phyloP scores from a whole-genome alignment of 1,140 invertebrate species.

The Zaprionus tsacasi region DNA sequence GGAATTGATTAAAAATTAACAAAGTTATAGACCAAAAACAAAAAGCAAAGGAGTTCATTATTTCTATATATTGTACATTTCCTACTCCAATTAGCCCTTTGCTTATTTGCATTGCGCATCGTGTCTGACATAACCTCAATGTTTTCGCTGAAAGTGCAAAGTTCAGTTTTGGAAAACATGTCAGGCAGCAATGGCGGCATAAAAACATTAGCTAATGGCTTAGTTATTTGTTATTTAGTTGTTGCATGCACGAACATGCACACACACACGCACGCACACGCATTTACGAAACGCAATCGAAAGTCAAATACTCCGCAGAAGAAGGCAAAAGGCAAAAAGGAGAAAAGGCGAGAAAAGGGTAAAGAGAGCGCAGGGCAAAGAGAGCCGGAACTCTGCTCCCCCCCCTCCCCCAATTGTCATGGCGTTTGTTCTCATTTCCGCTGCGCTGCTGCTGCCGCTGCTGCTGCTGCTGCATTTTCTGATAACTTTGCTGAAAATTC shows the following conservation, averaged over 20 bases:
- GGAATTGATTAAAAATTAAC: too few relatives aligned
- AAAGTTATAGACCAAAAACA: too few relatives aligned
- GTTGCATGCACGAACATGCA: constrained; percentile 7
- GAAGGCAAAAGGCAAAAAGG: background rate
- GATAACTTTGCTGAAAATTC: constrained; percentile 22
- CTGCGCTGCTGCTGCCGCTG: background rate
- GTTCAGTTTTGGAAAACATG: constrained; percentile 24
- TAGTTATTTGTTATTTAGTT: constrained; percentile 11
- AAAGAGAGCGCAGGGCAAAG: constrained; percentile 1
- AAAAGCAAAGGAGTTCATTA: too few relatives aligned
- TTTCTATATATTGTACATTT: too few relatives aligned
- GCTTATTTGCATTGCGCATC: constrained; percentile 14
- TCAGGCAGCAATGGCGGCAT: background rate
- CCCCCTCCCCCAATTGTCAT: background rate
- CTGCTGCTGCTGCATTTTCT: background rate
- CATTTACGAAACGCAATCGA: background rate
- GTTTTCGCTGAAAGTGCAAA: constrained; percentile 20
- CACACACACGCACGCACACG: background rate
- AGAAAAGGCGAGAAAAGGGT: background rate
- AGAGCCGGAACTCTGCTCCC: too few relatives aligned
- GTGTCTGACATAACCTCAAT: constrained; percentile 27
- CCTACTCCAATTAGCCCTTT: background rate
- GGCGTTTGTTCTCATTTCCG: constrained; percentile 13
- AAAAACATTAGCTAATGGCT: constrained; percentile 48
- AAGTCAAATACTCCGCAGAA: constrained; percentile 10